Evolutionary conservation across 2,797 vertebrate species (phyloP).

Genomic region (Scomberomorus guttatus): DNA sequence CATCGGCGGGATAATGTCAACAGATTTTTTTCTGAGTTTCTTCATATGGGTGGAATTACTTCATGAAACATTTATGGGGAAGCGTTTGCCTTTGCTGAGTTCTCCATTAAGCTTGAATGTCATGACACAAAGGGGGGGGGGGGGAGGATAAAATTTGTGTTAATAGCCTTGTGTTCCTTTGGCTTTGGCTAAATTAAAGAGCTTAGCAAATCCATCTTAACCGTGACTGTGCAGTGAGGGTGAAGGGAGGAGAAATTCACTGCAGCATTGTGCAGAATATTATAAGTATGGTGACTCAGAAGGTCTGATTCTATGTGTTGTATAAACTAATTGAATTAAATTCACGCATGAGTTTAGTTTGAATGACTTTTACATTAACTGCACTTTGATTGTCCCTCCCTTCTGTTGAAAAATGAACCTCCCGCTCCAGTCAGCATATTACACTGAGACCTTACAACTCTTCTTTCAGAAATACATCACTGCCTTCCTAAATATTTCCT

Average conservation of each 20-base stretch:
- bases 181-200: conserved; percentile 69
- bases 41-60: conserved; percentile 86
- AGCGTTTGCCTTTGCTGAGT: conserved; percentile 61
- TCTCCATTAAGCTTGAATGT: conserved; percentile 74
- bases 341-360: not conserved
- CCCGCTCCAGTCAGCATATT: not conserved
- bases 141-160: conserved; percentile 58
- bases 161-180: conserved; percentile 78
- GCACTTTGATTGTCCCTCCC: not conserved
- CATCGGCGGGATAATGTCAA: conserved; percentile 81
- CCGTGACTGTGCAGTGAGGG: conserved; percentile 40
- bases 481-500: not conserved
- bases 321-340: not conserved
- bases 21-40: conserved; percentile 84
- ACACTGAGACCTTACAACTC: not conserved
- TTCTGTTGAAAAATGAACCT: too few species aligned
- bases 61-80: conserved; percentile 66
- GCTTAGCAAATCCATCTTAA: conserved; percentile 71
- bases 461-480: not conserved
- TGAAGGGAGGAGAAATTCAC: conserved; percentile 27
- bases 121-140: conserved; percentile 47
- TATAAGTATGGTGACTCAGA: conserved; percentile 12
- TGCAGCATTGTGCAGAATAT: conserved; percentile 20
- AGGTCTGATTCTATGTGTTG: not conserved
- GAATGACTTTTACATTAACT: not conserved